Conservation (phyloP, 2,797 vertebrate species). For the Helarctos malayanus region DNA sequence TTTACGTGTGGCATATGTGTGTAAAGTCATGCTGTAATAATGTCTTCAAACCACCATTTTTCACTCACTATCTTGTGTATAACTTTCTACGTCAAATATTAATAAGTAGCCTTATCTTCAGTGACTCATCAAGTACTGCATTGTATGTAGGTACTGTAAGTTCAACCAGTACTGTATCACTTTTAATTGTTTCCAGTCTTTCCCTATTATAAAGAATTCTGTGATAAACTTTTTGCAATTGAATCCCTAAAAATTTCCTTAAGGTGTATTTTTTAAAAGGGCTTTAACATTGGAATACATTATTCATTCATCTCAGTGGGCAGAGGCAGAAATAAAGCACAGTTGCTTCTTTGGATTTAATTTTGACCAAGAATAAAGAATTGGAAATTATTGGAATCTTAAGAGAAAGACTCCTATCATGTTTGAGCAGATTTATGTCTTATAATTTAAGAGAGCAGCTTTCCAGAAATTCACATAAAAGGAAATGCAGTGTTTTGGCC, state of each 20-base stretch:
- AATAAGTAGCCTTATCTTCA: neutral
- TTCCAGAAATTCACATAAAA: constrained; percentile 59
- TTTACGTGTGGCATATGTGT: neutral
- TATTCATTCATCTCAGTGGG: neutral
- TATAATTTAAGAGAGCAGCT: constrained; percentile 37
- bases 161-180: neutral
- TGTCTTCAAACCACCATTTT: constrained; percentile 22
- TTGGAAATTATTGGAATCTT: constrained; percentile 27
- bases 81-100: constrained; percentile 22
- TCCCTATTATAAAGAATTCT: neutral
- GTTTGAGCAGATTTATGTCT: neutral
- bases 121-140: constrained; percentile 1
- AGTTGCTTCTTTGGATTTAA: constrained; percentile 35
- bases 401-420: neutral
- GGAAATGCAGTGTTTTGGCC: constrained; percentile 12
- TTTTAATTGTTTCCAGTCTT: constrained; percentile 21
- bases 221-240: constrained; percentile 30
- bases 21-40: neutral
- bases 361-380: constrained; percentile 43
- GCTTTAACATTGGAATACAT: neutral
- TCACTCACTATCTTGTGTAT: neutral
- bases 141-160: neutral
- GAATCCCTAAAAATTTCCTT: constrained; percentile 34
- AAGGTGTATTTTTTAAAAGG: constrained; percentile 16
- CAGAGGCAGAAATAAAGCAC: constrained; percentile 23